Conservation (phyloP, 2,888 invertebrate genomes). For the Eristalis pertinax region DNA sequence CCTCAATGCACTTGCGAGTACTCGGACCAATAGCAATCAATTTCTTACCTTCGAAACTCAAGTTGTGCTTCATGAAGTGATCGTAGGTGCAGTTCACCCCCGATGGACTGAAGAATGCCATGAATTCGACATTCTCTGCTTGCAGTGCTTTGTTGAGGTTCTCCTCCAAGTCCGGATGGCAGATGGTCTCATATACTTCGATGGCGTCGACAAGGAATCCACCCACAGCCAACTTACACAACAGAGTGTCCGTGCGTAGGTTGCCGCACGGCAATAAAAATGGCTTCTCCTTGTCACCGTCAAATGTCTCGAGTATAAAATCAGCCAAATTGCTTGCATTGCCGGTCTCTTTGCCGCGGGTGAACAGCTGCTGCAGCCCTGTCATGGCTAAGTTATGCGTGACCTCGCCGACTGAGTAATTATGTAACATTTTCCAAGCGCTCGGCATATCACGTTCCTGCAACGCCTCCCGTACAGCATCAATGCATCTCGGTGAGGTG, state of each 20-base stretch:
- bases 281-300: conserved; percentile 81
- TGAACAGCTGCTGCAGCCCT: conserved; percentile 81
- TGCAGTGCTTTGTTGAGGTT: conserved; percentile 80
- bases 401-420: conserved; percentile 83
- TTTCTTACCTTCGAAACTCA: conserved; percentile 79
- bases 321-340: conserved; percentile 83
- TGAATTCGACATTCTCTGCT: conserved; percentile 81
- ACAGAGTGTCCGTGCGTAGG: conserved; percentile 82
- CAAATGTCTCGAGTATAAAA: conserved; percentile 82
- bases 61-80: conserved; percentile 79
- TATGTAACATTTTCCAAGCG: conserved; percentile 81
- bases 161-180: conserved; percentile 81
- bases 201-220: conserved; percentile 82
- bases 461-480: conserved; percentile 81
- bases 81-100: conserved; percentile 82
- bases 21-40: conserved; percentile 84
- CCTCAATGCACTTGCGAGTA: conserved; percentile 82
- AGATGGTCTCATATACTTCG: conserved; percentile 83
- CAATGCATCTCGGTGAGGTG: conserved; percentile 84
- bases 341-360: conserved; percentile 83
- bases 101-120: conserved; percentile 85
- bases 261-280: conserved; percentile 84
- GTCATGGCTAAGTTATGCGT: conserved; percentile 82
- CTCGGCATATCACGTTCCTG: conserved; percentile 80
- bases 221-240: conserved; percentile 80